Percentiles rank a stretch among this genome's conserved stretches.
Evolutionary conservation across 1,140 invertebrate species (phyloP).

Genomic region (Penaeus indicus): DNA sequence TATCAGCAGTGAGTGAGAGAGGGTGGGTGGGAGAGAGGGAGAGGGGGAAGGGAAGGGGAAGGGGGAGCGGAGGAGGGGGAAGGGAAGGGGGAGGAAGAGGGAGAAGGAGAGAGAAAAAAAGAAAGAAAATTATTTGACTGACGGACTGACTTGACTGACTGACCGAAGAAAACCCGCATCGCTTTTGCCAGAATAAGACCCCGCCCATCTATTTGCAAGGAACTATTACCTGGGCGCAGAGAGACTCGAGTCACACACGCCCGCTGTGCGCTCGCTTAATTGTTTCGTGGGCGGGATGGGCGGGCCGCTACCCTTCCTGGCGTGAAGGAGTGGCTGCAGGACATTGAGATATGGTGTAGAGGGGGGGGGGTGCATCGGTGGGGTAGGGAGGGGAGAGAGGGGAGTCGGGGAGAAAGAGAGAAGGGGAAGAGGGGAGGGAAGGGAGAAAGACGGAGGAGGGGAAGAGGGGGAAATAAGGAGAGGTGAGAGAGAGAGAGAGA

Average conservation of each 20-base stretch:
- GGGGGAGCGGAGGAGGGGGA: no score
- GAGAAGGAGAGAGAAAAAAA: no score
- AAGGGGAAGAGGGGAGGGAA: no score
- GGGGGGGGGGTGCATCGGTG: background rate
- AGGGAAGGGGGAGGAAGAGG: no score
- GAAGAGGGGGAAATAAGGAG: no score
- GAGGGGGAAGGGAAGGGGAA: no score
- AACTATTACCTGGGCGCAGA: constrained; percentile 2
- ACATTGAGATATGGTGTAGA: constrained; percentile 21
- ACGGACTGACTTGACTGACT: background rate
- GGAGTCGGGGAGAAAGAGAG: no score
- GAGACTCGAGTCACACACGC: constrained; percentile 10
- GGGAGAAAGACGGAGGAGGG: no score
- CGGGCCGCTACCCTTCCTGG: constrained; percentile 39
- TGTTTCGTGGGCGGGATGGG: constrained; percentile 33
- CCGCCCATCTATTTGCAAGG: constrained; percentile 30
- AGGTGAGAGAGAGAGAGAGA: no score
- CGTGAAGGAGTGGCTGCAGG: constrained; percentile 16
- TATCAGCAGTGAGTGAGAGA: constrained; percentile 44
- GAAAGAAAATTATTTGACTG: no score
- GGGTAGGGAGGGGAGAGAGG: background rate
- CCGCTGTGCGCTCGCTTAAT: constrained; percentile 40
- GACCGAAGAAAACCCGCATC: no score
- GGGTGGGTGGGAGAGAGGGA: no score
- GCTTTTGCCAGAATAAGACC: constrained; percentile 33